Base-by-base conservation (phyloP, 2,797 vertebrate genomes). In the Micrastur ruficollis region DNA sequence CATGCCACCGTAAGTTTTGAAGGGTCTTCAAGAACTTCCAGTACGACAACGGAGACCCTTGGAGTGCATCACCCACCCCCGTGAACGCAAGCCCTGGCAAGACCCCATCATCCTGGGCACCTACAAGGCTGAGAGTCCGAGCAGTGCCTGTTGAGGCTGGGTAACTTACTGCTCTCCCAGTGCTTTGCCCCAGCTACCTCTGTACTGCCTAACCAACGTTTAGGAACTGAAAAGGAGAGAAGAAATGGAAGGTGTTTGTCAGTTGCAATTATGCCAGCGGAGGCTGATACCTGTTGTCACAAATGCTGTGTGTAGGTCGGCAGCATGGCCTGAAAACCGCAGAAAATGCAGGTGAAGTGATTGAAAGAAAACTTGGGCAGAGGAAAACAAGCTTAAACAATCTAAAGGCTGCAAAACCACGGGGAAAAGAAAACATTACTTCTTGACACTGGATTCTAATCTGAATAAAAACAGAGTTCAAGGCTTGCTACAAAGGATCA, bases 391-490 rank as follows among this genome's bases (percentile, higher is more conserved):
- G 70, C 56, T 94, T 85, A 59, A 90, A 80, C 23, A 82, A 96
- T 59, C 32, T 90, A 91, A 92, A 95, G 59, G 56, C 81, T 78
- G 66, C 27, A 89, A 96, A 96, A 92, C 61, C 62, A 75, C 49
- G 52, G 56, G 81, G 40, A 58, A 86, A 97, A 88, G 42, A 91
- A 89, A 95, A 55, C 67, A 63, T 17, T 75, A 61, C 23, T 95
- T 97, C 65, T 95, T 70, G 21, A 86, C 2, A 8, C 34, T 91
- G 73, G 58, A 84, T 98, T 97, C 70, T 88, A 83, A 91, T 96
- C 86, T 97, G 91, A 97, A 96, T 96, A 94, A 97, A 96, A 96
- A 73, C 23, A 38, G 91, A 91, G 79, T 95, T 95, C 94, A 95
- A 94, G 95, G 62, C 86, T 82, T 94, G 40, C 76, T 97, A 95